These are phyloP conservation scores for Microctonus hyperodae DNA, from an alignment of 2,888 invertebrate species.

Conservation along the genomic window DNA sequence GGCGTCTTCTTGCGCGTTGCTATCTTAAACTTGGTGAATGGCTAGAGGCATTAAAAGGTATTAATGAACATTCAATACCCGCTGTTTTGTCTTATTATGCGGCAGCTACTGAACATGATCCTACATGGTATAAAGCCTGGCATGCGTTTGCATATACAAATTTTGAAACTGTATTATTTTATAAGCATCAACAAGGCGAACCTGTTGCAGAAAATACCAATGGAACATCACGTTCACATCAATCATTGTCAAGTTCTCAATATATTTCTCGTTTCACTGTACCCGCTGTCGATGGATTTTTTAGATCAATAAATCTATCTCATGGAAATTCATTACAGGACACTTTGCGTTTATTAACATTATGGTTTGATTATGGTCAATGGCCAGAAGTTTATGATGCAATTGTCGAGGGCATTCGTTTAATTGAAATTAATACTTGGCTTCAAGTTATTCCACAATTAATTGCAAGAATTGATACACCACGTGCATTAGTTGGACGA, in stretches of 20 bases:
- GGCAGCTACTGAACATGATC: conserved; percentile 84
- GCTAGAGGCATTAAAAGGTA: conserved; percentile 87
- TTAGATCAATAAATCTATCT: conserved; percentile 91
- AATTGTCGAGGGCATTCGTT: conserved; percentile 87
- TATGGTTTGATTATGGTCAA: conserved; percentile 99
- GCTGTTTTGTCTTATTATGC: conserved; percentile 79
- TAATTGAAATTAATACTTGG: conserved; percentile 98
- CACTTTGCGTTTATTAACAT: conserved; percentile 89
- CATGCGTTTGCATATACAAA: conserved; percentile 98
- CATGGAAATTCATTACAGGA: conserved; percentile 95
- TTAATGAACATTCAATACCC: conserved; percentile 79
- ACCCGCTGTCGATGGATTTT: conserved; percentile 94
- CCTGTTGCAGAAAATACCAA: conserved; percentile 27
- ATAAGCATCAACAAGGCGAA: conserved; percentile 65
- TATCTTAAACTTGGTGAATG: conserved; percentile 94
- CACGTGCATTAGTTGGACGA: conserved; percentile 84
- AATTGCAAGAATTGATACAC: conserved; percentile 97
- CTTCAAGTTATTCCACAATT: conserved; percentile 98
- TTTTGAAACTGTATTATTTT: conserved; percentile 87
- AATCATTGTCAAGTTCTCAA: conserved; percentile 60
- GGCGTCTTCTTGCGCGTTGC: conserved; percentile 76
- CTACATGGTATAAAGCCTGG: conserved; percentile 97
- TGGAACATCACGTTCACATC: conserved; percentile 1
- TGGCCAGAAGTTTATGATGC: conserved; percentile 93
- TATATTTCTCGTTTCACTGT: conserved; percentile 84